Evolutionary conservation across 2,113 vertebrate species (phyloP), one percentile per base, ranked within the genome.

Genomic region (Copsychus sechellarum): DNA sequence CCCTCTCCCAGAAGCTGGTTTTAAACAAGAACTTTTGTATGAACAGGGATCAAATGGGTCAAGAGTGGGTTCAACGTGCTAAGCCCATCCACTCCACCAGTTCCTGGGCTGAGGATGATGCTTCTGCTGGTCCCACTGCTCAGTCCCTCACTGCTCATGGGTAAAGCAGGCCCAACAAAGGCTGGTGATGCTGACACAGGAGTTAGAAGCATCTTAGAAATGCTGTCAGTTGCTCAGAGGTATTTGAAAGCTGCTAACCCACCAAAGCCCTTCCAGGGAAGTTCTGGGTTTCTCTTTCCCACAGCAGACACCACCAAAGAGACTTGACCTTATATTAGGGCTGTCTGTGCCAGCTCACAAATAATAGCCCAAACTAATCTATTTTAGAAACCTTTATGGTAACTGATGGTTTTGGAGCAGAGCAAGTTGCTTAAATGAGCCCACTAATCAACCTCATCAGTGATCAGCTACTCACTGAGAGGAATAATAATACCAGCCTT

Each of bases 401-500:
- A 95, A 67, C 62, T 82, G 56, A 51, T 85, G 71, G 67, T 50
- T 92, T 92, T 92, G 62, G 29, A 92, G 72, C 29, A 58, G 36
- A 77, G 54, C 25, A 79, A 82, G 92, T 88, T 82, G 40, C 58
- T 90, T 91, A 90, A 90, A 88, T 53, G 88, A 93, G 64, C 79
- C 57, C 77, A 73, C 56, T 81, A 89, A 95, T 93, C 79, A 95
- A 42, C 50, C 25, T 90, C 82, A 70, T 80, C 62, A 82, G 29
- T 64, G 66, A 93, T 82, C 61, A 85, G 1, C 61, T 84, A 13
- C 42, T 91, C 26, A 18, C n/a, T 54, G 74, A 69, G 71, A 42
- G 66, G 79, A 95, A 62, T 73, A 90, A 90, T 69, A 72, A 88
- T 4, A 91, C 40, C 53, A 74, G 26, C 42, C 14, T 64, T 91